Percentiles rank a stretch among this genome's conserved stretches.
These are phyloP conservation scores for Phymastichus coffea DNA, from an alignment of 1,140 invertebrate species.

Conservation along the genomic window DNA sequence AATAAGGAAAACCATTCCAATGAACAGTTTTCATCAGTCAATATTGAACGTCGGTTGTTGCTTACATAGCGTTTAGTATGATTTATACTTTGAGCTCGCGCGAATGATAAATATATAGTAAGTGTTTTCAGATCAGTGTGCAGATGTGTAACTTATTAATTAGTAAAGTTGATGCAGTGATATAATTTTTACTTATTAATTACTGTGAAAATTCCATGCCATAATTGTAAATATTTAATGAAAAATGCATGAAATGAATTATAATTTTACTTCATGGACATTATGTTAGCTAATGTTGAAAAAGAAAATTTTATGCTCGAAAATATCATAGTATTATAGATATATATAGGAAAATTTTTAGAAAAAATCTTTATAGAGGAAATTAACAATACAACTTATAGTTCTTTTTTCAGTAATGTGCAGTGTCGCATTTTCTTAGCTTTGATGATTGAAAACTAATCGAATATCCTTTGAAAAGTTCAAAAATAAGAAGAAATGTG, in stretches of 20 bases:
- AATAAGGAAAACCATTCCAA: slow-evolving; percentile 2
- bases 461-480: no score
- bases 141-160: slow-evolving; percentile 6
- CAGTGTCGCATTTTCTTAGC: not conserved
- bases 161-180: not conserved
- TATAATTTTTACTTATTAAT: slow-evolving; percentile 15
- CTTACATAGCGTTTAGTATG: not conserved
- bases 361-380: not conserved
- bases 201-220: not conserved
- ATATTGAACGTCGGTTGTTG: not conserved
- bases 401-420: not conserved
- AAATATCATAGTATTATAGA: slow-evolving; percentile 11
- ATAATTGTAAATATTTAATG: not conserved
- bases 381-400: not conserved
- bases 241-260: no score
- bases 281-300: no score
- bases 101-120: not conserved
- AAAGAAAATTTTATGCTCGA: not conserved
- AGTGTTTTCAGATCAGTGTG: not conserved
- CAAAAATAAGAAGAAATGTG: not conserved
- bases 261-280: no score
- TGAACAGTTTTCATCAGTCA: not conserved
- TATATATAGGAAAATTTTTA: not conserved
- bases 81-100: not conserved
- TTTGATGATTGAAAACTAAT: not conserved